Percentiles rank a stretch among this genome's conserved stretches.
Conservation (phyloP, 2,797 vertebrate species). For the Eospalax fontanierii region DNA sequence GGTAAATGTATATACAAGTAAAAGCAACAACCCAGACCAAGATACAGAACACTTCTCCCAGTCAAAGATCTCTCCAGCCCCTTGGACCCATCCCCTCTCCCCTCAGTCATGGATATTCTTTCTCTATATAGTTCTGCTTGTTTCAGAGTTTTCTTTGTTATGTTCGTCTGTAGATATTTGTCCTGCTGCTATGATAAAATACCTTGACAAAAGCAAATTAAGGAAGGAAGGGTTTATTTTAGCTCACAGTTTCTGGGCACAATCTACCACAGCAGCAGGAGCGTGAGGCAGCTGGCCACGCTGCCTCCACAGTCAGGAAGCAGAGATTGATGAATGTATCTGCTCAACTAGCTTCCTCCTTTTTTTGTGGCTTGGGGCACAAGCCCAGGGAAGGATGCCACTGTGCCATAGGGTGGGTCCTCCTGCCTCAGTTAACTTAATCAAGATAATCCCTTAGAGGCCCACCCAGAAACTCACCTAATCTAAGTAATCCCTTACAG, state of each 20-base stretch:
- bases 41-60: background rate
- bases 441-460: background rate
- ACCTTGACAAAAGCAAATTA: background rate
- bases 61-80: background rate
- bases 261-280: too few relatives aligned
- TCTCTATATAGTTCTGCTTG: background rate
- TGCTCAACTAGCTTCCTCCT: background rate
- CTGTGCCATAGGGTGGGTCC: too few relatives aligned
- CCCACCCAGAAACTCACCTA: background rate
- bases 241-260: background rate
- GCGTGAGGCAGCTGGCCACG: background rate
- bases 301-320: background rate
- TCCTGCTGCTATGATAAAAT: background rate
- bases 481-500: background rate
- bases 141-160: conserved; percentile 58
- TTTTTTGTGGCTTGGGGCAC: background rate
- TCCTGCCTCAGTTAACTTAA: background rate
- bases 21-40: background rate
- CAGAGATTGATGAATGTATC: background rate
- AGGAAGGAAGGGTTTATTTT: background rate
- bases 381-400: background rate
- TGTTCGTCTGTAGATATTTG: background rate
- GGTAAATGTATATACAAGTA: background rate
- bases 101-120: background rate
- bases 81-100: background rate